phyloP scores from a whole-genome alignment of 2,113 vertebrate species.

The Jacana jacana region DNA sequence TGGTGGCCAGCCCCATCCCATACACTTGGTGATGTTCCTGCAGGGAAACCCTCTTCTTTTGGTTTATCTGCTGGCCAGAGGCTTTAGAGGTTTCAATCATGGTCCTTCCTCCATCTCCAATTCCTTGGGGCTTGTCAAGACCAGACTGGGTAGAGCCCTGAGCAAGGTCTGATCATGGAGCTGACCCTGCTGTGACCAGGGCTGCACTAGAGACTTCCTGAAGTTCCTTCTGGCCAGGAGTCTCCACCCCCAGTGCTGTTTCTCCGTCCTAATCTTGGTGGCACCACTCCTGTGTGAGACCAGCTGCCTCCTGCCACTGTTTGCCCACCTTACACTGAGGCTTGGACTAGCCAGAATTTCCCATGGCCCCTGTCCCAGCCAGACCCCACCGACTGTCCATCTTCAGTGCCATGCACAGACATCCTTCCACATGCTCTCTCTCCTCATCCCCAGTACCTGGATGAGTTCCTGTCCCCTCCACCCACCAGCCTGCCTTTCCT shows the following conservation, averaged over 20 bases:
- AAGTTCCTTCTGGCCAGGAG: background rate
- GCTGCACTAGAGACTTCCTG: background rate
- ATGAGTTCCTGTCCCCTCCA: background rate
- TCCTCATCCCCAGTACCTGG: background rate
- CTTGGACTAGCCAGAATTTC: background rate
- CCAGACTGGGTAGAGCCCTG: background rate
- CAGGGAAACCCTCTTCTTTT: background rate
- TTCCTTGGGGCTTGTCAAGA: background rate
- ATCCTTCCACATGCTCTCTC: background rate
- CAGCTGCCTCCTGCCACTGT: background rate
- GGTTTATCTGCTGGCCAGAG: background rate
- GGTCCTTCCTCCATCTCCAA: background rate
- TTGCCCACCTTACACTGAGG: background rate
- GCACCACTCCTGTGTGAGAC: background rate
- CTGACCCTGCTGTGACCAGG: background rate
- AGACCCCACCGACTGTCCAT: background rate
- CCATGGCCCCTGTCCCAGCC: background rate
- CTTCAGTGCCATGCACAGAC: background rate
- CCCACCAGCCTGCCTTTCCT: background rate
- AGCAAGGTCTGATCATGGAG: background rate
- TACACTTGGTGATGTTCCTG: rapidly evolving
- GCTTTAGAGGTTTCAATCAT: background rate
- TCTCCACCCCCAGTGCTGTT: background rate
- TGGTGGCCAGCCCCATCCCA: background rate
- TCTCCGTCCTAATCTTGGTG: background rate